phyloP scores from a whole-genome alignment of 1,140 invertebrate species.

The Sminthurinus signatus region DNA sequence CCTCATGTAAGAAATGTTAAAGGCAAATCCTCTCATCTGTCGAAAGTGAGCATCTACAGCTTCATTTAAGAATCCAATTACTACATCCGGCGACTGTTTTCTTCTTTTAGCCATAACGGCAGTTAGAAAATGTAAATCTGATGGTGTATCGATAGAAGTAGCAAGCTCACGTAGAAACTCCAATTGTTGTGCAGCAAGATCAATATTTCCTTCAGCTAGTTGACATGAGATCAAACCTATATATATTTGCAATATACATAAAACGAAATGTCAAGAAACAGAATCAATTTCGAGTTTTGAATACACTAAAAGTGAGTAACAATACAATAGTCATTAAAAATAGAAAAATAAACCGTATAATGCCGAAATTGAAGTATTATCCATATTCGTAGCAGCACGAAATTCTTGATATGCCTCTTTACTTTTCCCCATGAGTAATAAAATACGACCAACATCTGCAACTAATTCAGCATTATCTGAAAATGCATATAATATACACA shows the following conservation, averaged over 20 bases:
- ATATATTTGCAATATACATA: background rate
- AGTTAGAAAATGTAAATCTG: conserved; percentile 59
- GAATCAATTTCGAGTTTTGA: background rate
- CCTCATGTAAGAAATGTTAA: conserved; percentile 67
- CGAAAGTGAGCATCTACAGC: conserved; percentile 64
- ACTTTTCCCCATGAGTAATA: conserved; percentile 60
- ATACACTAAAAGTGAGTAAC: background rate
- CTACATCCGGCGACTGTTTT: conserved; percentile 50
- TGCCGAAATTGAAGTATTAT: conserved; percentile 72
- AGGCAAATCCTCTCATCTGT: conserved; percentile 55
- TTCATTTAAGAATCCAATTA: conserved; percentile 59
- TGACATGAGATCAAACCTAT: conserved; percentile 76
- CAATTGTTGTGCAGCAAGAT: conserved; percentile 73
- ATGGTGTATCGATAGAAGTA: conserved; percentile 51
- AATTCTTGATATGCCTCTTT: conserved; percentile 63
- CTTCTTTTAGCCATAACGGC: conserved; percentile 59
- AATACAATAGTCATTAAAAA: conserved; percentile 4
- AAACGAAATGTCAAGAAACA: background rate
- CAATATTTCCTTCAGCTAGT: conserved; percentile 52
- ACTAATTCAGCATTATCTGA: conserved; percentile 63
- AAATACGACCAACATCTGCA: conserved; percentile 73
- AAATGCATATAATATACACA: too few relatives aligned
- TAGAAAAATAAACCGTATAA: conserved; percentile 51
- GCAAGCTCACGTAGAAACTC: conserved; percentile 79
- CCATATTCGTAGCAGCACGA: conserved; percentile 68